Evolutionary conservation across 2,888 invertebrate species (phyloP).

Genomic region (Antheraea yamamai): DNA sequence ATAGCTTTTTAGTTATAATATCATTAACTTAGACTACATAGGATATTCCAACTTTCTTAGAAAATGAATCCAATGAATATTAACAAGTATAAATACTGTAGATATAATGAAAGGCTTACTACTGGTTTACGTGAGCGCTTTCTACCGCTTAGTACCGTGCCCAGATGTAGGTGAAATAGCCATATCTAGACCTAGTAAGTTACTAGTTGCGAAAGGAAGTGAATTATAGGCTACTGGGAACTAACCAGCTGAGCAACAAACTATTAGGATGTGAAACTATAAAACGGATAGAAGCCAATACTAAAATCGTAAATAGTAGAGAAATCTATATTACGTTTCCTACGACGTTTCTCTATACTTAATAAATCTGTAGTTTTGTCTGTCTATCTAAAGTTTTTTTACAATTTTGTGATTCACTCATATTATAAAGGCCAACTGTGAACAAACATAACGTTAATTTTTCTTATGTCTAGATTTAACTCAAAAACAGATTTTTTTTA

Average conservation of each 20-base stretch:
- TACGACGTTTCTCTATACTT: neutral
- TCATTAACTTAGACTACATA: too few relatives aligned
- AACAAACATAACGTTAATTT: too few relatives aligned
- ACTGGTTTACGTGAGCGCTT: slow-evolving; percentile 41
- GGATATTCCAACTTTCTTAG: slow-evolving; percentile 1
- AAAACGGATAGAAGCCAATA: neutral
- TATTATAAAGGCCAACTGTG: too few relatives aligned
- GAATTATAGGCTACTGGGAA: slow-evolving; percentile 7
- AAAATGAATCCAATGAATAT: neutral
- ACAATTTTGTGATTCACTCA: neutral
- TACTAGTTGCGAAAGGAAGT: slow-evolving; percentile 17
- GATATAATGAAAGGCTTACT: slow-evolving; percentile 39
- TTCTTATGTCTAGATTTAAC: too few relatives aligned
- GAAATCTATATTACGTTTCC: neutral
- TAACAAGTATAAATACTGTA: neutral
- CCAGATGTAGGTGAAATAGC: slow-evolving; percentile 39
- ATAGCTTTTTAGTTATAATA: too few relatives aligned
- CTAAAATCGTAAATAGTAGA: neutral
- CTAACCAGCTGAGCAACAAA: neutral
- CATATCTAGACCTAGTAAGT: slow-evolving; percentile 17
- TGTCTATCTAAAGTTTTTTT: neutral
- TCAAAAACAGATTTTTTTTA: too few relatives aligned
- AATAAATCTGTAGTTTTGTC: too few relatives aligned
- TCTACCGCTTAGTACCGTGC: slow-evolving; percentile 38
- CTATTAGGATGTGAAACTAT: slow-evolving; percentile 6